Evolutionary conservation across 92 coral and sea anemone species (phyloP).

Genomic region (Porites cylindrica): DNA sequence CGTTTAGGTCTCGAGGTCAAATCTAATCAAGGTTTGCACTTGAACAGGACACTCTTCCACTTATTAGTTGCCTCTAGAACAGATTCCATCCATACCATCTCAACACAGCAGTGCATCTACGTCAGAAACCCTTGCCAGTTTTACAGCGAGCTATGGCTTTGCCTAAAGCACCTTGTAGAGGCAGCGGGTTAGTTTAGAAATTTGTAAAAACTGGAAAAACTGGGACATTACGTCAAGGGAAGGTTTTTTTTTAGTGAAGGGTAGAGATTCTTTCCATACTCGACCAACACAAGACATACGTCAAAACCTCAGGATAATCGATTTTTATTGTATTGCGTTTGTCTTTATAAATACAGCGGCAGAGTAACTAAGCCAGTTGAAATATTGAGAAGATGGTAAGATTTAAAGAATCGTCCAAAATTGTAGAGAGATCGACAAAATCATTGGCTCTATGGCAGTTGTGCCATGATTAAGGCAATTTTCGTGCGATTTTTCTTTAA

Average conservation of each 20-base stretch:
- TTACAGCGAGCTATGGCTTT: not conserved
- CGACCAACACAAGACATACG: conserved; percentile 20
- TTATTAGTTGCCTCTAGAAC: not conserved
- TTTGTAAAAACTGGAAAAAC: not conserved
- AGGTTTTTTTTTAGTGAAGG: not conserved
- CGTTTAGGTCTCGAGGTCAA: not conserved
- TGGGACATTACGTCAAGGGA: not conserved
- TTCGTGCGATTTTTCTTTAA: not conserved
- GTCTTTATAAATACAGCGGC: not conserved
- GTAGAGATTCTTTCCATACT: conserved; percentile 28
- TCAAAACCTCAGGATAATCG: not conserved
- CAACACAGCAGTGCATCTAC: conserved; percentile 7
- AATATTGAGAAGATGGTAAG: not conserved
- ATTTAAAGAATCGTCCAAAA: not conserved
- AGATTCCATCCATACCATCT: conserved; percentile 20
- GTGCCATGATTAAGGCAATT: not conserved
- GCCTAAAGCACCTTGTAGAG: not conserved
- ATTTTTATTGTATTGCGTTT: not conserved
- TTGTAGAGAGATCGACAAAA: not conserved
- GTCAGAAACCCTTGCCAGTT: not conserved
- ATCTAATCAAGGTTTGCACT: not conserved
- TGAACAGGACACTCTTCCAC: not conserved
- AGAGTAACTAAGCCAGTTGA: not conserved
- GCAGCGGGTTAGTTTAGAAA: not conserved
- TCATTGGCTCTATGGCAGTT: not conserved